These are phyloP conservation scores for Cryptocephalus moraei DNA, from an alignment of 2,888 invertebrate genomes.

Conservation along the genomic window DNA sequence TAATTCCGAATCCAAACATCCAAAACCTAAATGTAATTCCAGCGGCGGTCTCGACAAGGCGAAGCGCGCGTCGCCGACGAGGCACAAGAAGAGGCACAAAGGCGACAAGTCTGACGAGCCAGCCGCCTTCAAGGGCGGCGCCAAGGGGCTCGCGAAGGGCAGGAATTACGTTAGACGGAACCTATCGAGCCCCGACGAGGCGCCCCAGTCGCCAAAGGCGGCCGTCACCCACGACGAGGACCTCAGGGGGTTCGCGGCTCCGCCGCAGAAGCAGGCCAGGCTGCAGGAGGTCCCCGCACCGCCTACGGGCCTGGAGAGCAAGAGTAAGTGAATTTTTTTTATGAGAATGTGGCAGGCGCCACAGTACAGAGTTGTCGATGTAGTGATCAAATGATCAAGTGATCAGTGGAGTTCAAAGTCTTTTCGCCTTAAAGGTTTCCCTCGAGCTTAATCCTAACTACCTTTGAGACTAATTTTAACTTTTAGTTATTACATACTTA, in stretches of 20 bases:
- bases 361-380: too few relatives aligned
- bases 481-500: too few relatives aligned
- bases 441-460: too few relatives aligned
- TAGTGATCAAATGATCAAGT: too few relatives aligned
- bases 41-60: constrained; percentile 8
- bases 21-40: constrained; percentile 17
- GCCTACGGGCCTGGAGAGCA: too few relatives aligned
- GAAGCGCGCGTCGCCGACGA: not conserved
- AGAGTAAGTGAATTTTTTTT: too few relatives aligned
- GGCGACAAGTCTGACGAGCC: not conserved
- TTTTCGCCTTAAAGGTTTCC: too few relatives aligned
- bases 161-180: constrained; percentile 58
- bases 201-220: not conserved
- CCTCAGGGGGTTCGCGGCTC: constrained; percentile 28
- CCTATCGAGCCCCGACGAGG: constrained; percentile 30
- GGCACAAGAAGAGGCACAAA: not conserved
- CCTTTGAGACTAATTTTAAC: too few relatives aligned
- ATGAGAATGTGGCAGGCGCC: too few relatives aligned
- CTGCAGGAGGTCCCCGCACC: constrained; percentile 13
- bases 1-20: constrained; percentile 5
- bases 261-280: constrained; percentile 35
- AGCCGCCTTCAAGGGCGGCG: not conserved
- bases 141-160: constrained; percentile 40
- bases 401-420: too few relatives aligned
- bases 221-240: constrained; percentile 31